A percentile compares a stretch with the other conserved stretches of the same genome.
Evolutionary conservation across 1,140 invertebrate species (phyloP).

Genomic region (Papilio aristodemus): DNA sequence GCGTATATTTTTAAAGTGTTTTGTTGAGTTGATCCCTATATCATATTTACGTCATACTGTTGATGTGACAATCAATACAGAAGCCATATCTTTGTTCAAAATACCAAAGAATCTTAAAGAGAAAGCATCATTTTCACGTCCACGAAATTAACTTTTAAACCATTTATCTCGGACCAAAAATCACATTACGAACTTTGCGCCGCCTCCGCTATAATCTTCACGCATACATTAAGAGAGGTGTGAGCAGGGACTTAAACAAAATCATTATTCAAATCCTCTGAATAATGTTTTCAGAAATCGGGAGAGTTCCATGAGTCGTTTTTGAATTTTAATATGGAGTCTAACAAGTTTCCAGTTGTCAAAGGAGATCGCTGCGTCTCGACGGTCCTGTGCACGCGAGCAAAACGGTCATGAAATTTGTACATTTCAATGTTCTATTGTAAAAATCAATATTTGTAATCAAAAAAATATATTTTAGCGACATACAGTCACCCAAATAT

Average conservation of each 20-base stretch:
- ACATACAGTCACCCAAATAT: too few relatives aligned
- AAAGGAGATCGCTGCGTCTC: constrained; percentile 73
- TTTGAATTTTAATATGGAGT: constrained; percentile 79
- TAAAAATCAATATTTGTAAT: too few relatives aligned
- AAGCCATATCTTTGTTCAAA: too few relatives aligned
- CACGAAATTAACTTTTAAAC: constrained; percentile 70
- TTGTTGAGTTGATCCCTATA: too few relatives aligned
- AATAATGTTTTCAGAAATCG: constrained; percentile 78
- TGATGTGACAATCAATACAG: too few relatives aligned
- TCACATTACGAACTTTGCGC: constrained; percentile 67
- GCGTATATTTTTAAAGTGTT: too few relatives aligned
- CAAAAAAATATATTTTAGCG: too few relatives aligned
- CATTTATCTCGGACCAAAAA: constrained; percentile 76
- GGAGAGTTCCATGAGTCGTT: constrained; percentile 73
- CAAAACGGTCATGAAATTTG: constrained; percentile 41
- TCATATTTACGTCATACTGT: too few relatives aligned
- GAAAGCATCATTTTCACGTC: constrained; percentile 29
- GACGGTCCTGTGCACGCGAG: constrained; percentile 41
- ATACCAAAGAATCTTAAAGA: neutral
- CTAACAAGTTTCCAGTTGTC: constrained; percentile 78
- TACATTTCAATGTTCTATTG: too few relatives aligned
- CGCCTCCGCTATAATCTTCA: constrained; percentile 56
- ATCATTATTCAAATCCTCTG: constrained; percentile 78
- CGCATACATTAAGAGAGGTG: constrained; percentile 74
- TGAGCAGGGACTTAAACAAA: constrained; percentile 70